Base-by-base conservation (phyloP, 23 tunicate genomes). In the Oikopleura albicans region DNA sequence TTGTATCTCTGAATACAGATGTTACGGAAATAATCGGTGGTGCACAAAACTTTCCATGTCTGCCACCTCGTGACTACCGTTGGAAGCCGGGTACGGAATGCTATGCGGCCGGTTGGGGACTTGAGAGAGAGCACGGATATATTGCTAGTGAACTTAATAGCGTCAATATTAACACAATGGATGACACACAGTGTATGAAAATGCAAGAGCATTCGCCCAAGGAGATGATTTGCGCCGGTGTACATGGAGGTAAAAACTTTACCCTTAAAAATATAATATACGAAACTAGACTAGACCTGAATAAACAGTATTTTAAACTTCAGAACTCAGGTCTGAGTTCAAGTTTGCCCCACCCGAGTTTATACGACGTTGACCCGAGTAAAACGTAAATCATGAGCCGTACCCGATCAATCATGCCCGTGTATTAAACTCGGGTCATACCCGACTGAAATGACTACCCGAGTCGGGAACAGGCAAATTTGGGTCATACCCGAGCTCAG, bases 51-150 rank as follows among this genome's bases (percentile, higher is more conserved):
- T 71, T 12, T 29, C 34, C 79, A 29, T 71, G 79, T 29, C 31
- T 71, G 37, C 79, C 79, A 37, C 79, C 79, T 22, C 4, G 28
- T 16, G 37, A 71, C 31, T 71, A 29, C 4, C 4, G 31, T 16
- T 71, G 79, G 79, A 16, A 16, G 2, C 34, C 35, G 4, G 31
- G 2, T 16, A 12, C 79, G 4, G 35, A 16, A 29, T 71, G 79
- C 37, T 71, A 71, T 29, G 35, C 79, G 28, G 79, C 79, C 35
- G 79, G 79, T 37, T 71, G 79, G 79, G 79, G 79, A 71, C 2
- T 71, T 2, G 37, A 27, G 4, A 4, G 31, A 16, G 79, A 71
- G 31, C 2, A 12, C 37, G 79, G 79, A 71, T 12, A 31, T 2
- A 16, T 12, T 12, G 79, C 35, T 29, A 37, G 31, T 2, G 35